phyloP scores from a whole-genome alignment of 1,140 invertebrate genomes.

The Drosophila mauritiana region DNA sequence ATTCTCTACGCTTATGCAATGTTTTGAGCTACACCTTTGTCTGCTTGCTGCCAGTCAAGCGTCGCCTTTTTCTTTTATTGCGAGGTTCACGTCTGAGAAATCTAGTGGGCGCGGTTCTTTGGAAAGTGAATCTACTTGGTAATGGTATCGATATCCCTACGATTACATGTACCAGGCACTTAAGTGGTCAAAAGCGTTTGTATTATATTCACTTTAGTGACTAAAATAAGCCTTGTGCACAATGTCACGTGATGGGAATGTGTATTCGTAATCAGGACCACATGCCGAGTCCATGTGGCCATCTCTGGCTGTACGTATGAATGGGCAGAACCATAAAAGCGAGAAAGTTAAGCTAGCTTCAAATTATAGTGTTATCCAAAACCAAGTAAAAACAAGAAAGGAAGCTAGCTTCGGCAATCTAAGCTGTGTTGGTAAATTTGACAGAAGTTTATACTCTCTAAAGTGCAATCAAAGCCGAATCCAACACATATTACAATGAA shows the following conservation, averaged over 20 bases:
- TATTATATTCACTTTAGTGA: too few relatives aligned
- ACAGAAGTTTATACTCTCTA: too few relatives aligned
- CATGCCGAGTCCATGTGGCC: too few relatives aligned
- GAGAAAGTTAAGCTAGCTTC: too few relatives aligned
- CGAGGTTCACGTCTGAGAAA: conserved; percentile 7
- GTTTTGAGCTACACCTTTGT: conserved; percentile 48
- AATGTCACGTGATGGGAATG: not conserved
- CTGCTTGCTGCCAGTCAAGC: conserved; percentile 47
- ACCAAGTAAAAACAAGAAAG: too few relatives aligned
- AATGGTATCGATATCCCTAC: conserved; percentile 24
- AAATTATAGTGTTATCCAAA: too few relatives aligned
- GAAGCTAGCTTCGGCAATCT: too few relatives aligned
- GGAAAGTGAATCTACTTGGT: conserved; percentile 1
- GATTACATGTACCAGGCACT: conserved; percentile 19
- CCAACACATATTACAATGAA: conserved; percentile 57
- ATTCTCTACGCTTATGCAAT: conserved; percentile 54
- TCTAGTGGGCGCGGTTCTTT: conserved; percentile 22
- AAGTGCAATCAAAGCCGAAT: conserved; percentile 43
- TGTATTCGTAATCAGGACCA: too few relatives aligned
- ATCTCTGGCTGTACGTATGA: too few relatives aligned
- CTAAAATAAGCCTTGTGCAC: not conserved
- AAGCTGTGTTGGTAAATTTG: too few relatives aligned
- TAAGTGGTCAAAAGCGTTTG: conserved; percentile 8
- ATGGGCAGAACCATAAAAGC: too few relatives aligned
- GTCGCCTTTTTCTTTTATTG: conserved; percentile 24